phyloP scores from a whole-genome alignment of 1,140 invertebrate species.

The Scaptodrosophila lebanonensis region DNA sequence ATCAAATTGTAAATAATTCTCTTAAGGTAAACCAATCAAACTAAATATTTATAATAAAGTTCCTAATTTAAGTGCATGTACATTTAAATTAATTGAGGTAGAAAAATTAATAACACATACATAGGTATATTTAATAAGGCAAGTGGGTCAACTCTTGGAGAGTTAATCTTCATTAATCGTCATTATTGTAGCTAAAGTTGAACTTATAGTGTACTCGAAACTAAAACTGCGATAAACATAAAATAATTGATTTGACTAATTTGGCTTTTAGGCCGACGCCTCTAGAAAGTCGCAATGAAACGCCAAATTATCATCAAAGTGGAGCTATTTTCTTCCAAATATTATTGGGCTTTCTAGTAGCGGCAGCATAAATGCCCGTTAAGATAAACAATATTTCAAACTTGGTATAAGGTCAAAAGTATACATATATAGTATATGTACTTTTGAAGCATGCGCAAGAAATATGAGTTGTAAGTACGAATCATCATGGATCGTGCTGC shows the following conservation, averaged over 20 bases:
- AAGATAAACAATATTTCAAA: no score
- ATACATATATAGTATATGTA: conserved; percentile 6
- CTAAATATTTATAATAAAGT: no score
- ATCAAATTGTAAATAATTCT: conserved; percentile 31
- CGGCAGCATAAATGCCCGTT: no score
- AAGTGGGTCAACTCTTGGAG: conserved; percentile 65
- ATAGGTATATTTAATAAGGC: conserved; percentile 57
- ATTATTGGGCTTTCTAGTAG: not conserved
- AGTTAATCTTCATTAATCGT: conserved; percentile 52
- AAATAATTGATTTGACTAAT: not conserved
- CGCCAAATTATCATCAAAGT: no score
- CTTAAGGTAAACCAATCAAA: no score
- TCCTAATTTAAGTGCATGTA: no score
- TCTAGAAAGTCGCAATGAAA: no score
- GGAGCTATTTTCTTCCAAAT: no score
- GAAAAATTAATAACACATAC: conserved; percentile 73
- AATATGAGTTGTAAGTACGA: not conserved
- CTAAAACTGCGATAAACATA: not conserved
- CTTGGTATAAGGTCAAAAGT: conserved; percentile 4
- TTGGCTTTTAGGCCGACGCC: no score
- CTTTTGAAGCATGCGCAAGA: conserved; percentile 17
- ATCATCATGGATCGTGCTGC: no score
- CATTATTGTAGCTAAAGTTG: conserved; percentile 54
- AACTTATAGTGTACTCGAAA: conserved; percentile 44
- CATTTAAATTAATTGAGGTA: conserved; percentile 70